Percentiles rank a stretch among this genome's conserved stretches.
These are phyloP conservation scores for Takifugu ocellatus DNA, from an alignment of 2,797 vertebrate genomes.

Conservation along the genomic window DNA sequence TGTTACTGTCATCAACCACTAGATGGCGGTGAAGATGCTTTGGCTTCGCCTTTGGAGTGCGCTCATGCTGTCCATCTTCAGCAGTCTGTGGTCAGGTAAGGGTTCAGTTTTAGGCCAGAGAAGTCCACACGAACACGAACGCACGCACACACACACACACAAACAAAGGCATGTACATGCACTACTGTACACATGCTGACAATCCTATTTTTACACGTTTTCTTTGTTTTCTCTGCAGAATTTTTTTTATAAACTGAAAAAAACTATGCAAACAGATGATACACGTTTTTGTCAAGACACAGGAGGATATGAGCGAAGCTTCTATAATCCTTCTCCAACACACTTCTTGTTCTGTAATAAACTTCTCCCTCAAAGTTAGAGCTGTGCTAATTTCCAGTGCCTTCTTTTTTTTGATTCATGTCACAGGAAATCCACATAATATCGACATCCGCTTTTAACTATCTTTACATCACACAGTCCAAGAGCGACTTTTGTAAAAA, in stretches of 20 bases:
- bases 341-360: slow-evolving; percentile 33
- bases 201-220: slow-evolving; percentile 25
- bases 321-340: slow-evolving; percentile 23
- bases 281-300: slow-evolving; percentile 59
- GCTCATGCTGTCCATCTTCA: too few relatives aligned
- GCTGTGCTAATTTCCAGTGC: slow-evolving; percentile 74
- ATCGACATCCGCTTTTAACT: slow-evolving; percentile 32
- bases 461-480: slow-evolving; percentile 41
- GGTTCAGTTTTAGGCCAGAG: not conserved
- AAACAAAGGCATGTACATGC: slow-evolving; percentile 35
- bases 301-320: slow-evolving; percentile 38
- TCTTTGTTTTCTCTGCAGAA: slow-evolving; percentile 45
- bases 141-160: slow-evolving; percentile 14
- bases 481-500: slow-evolving; percentile 23
- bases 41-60: too few relatives aligned
- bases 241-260: slow-evolving; percentile 67
- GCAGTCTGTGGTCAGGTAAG: not conserved
- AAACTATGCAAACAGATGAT: slow-evolving; percentile 68
- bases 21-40: too few relatives aligned
- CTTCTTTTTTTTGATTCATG: slow-evolving; percentile 63
- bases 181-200: slow-evolving; percentile 47
- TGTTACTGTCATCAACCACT: too few relatives aligned
- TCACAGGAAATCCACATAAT: slow-evolving; percentile 52
- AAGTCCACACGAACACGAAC: slow-evolving; percentile 1
- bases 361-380: slow-evolving; percentile 27